Conservation (phyloP, 1,140 invertebrate genomes). For the Lucilia cuprina region DNA sequence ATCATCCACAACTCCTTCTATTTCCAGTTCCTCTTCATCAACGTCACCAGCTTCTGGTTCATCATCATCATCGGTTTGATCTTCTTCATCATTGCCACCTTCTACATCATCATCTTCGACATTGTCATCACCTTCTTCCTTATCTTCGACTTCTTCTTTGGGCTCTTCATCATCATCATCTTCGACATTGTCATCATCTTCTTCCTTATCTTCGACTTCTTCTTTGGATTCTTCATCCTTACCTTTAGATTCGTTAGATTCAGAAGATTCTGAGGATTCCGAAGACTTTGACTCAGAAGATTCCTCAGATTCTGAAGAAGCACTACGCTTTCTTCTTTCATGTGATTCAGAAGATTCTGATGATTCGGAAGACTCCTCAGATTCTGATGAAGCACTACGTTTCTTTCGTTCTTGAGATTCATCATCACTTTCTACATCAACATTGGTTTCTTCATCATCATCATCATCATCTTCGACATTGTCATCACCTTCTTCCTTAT, state of each 20-base stretch:
- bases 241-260: no score
- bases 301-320: neutral
- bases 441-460: neutral
- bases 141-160: neutral
- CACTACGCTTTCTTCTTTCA: constrained; percentile 4
- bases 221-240: no score
- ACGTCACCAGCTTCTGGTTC: neutral
- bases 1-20: neutral
- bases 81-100: neutral
- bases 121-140: neutral
- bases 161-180: neutral
- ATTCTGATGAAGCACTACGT: neutral
- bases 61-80: neutral
- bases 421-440: neutral
- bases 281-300: neutral
- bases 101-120: neutral
- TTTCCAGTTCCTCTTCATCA: neutral
- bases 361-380: neutral
- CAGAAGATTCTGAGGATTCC: neutral
- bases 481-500: neutral
- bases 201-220: neutral
- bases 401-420: neutral
- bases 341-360: neutral
- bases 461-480: neutral
- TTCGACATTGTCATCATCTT: neutral